Evolutionary conservation across 2,888 invertebrate species (phyloP), one percentile per base, ranked within the genome.

Genomic region (Tetropium fuscum): DNA sequence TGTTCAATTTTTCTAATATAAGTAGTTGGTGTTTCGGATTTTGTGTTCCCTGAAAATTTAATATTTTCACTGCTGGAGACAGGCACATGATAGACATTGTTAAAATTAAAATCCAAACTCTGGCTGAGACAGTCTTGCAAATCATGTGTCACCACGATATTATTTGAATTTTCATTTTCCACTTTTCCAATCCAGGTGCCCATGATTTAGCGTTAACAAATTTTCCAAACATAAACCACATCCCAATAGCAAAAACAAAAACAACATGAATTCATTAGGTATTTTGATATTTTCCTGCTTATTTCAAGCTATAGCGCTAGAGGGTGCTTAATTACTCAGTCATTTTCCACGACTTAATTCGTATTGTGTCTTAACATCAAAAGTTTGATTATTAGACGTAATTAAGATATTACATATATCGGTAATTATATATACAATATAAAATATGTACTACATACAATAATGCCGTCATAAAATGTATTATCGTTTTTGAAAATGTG

Each of bases 41-140:
- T 48, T 48, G 43, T 40, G 43, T 74, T 74, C 8, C 74, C 72
- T 11, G 70, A 64, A 51, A 76, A 80, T 71, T 81, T 81, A 43
- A 32, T 25, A 47, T 60, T 61, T 34, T 45, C 43, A 34, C 16
- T 56, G 34, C 58, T 43, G 32, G 51, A 53, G 15, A 53, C 20
- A 18, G 40, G 55, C 38, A 45, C 30, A n/a, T n/a, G n/a, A 51
- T 64, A 70, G 13, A 84, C 84, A 69, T 81, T 83, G 51, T 81
- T 83, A 67, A 86, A 85, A 60, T 76, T 75, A 66, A 76, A 76
- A 71, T 80, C 79, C 60, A 78, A 71, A 64, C 74, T 77, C 53
- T 80, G 79, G 63, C 79, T 84, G 30, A 86, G 78, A 66, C 83
- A 86, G 69, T 85, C 84, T 72, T 85, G 84, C 53, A 86, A 77